Conservation (phyloP, 2,888 invertebrate species). For the Leucania comma region DNA sequence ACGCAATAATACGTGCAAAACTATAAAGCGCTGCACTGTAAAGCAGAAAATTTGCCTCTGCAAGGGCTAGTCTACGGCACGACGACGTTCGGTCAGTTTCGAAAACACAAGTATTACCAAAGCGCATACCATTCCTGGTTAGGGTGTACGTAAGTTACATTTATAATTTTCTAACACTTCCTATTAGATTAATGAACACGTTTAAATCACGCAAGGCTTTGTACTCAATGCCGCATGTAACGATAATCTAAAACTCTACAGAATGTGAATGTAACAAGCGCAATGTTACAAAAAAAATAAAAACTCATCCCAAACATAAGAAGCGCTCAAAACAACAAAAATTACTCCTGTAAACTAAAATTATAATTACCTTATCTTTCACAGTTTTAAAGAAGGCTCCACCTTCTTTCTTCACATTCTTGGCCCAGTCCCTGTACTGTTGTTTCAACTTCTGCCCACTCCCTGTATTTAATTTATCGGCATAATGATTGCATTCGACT, state of each 20-base stretch:
- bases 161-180: neutral
- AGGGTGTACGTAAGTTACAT: neutral
- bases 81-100: neutral
- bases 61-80: neutral
- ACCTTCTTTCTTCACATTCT: slow-evolving; percentile 94
- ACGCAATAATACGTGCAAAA: neutral
- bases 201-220: neutral
- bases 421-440: slow-evolving; percentile 94
- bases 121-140: neutral
- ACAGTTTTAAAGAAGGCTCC: slow-evolving; percentile 96
- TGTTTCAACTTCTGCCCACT: slow-evolving; percentile 87
- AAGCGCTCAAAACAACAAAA: slow-evolving; percentile 16
- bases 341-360: slow-evolving; percentile 5
- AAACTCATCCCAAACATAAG: slow-evolving; percentile 25
- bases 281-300: slow-evolving; percentile 5
- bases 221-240: neutral
- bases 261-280: neutral
- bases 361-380: slow-evolving; percentile 94
- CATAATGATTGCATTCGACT: slow-evolving; percentile 92
- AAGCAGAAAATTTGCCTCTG: neutral
- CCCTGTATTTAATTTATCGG: slow-evolving; percentile 88
- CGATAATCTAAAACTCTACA: slow-evolving; percentile 17
- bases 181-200: neutral
- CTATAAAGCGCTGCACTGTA: neutral
- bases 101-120: neutral